Conservation (phyloP, 2,888 invertebrate genomes). For the Eupithecia abbreviata region DNA sequence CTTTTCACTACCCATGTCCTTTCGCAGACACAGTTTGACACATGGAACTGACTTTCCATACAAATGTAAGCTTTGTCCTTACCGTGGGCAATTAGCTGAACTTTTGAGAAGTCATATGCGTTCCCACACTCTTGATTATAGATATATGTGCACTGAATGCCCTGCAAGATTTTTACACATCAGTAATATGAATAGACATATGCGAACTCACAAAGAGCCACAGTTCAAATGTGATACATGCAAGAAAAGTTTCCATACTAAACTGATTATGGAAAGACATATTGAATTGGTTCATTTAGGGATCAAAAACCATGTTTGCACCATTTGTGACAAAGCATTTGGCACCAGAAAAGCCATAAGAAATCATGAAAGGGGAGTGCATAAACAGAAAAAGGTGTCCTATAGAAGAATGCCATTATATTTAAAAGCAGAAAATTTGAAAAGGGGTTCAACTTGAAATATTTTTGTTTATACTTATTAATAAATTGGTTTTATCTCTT, state of each 20-base stretch:
- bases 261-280: slow-evolving; percentile 57
- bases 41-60: slow-evolving; percentile 63
- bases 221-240: slow-evolving; percentile 63
- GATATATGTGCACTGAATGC: slow-evolving; percentile 68
- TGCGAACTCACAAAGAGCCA: slow-evolving; percentile 63
- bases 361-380: slow-evolving; percentile 66
- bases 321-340: slow-evolving; percentile 66
- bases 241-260: slow-evolving; percentile 62
- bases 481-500: no score
- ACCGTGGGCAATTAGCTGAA: slow-evolving; percentile 58
- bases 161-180: slow-evolving; percentile 63
- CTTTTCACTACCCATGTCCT: slow-evolving; percentile 60
- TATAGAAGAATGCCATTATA: slow-evolving; percentile 60
- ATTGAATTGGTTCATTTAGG: slow-evolving; percentile 65
- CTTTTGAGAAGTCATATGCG: slow-evolving; percentile 63
- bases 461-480: background rate
- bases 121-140: slow-evolving; percentile 62
- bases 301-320: slow-evolving; percentile 65
- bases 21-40: slow-evolving; percentile 60
- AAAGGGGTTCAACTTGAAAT: background rate
- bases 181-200: slow-evolving; percentile 65
- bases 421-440: slow-evolving; percentile 50
- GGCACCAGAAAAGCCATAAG: slow-evolving; percentile 68
- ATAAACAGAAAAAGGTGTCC: slow-evolving; percentile 61
- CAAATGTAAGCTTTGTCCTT: slow-evolving; percentile 64